Evolutionary conservation across 2,113 vertebrate genomes (phyloP).

Genomic region (Neodon shergylaensis): DNA sequence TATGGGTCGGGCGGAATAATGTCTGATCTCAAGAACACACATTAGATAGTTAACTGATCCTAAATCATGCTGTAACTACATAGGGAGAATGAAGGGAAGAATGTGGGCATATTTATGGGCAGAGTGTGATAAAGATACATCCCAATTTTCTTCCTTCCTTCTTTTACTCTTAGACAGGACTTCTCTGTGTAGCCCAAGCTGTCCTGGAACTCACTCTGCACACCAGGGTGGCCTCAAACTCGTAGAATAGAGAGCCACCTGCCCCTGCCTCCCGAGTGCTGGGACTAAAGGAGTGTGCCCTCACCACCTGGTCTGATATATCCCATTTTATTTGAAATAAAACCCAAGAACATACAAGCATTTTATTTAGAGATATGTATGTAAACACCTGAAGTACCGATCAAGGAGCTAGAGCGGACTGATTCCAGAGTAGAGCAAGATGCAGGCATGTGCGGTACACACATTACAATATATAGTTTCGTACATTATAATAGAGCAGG

Average conservation of each 20-base stretch:
- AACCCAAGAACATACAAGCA: background rate
- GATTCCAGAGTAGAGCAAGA: background rate
- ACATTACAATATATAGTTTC: background rate
- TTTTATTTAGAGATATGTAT: conserved; percentile 11
- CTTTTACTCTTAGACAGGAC: background rate
- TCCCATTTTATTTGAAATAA: conserved; percentile 11
- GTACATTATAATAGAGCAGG: background rate
- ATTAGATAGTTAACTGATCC: background rate
- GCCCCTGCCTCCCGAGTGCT: too few species aligned
- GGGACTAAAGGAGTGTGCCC: too few species aligned
- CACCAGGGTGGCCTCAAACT: too few species aligned
- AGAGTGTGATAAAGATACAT: background rate
- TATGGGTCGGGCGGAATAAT: background rate
- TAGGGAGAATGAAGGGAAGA: background rate
- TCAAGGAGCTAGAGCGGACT: background rate
- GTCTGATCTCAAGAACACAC: background rate
- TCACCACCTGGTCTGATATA: too few species aligned
- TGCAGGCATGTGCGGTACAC: background rate
- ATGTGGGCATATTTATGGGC: background rate
- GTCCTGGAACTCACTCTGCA: background rate
- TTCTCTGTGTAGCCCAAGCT: background rate
- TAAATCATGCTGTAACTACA: background rate
- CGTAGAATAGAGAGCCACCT: too few species aligned
- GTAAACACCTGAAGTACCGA: background rate
- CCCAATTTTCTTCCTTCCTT: background rate